phyloP scores from a whole-genome alignment of 2,888 invertebrate species.

The Eulithis prunata region DNA sequence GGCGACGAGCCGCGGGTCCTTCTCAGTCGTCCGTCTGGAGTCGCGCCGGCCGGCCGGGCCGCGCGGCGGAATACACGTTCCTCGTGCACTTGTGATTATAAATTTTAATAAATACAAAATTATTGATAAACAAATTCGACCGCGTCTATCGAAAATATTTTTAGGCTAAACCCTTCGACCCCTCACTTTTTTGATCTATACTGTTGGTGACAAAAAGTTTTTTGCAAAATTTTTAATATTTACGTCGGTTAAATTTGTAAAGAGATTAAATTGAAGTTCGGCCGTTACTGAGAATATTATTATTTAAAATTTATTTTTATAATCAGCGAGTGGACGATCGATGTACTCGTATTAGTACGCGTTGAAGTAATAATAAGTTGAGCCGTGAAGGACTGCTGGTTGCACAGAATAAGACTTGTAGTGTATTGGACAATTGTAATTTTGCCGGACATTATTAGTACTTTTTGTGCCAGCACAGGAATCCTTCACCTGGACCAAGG shows the following conservation, averaged over 20 bases:
- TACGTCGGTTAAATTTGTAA: slow-evolving; percentile 81
- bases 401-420: slow-evolving; percentile 57
- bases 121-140: slow-evolving; percentile 62
- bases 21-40: slow-evolving; percentile 84
- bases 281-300: slow-evolving; percentile 80
- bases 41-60: slow-evolving; percentile 83
- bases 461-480: slow-evolving; percentile 57
- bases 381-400: slow-evolving; percentile 59
- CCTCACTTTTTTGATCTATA: slow-evolving; percentile 74
- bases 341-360: slow-evolving; percentile 65
- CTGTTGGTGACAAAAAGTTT: slow-evolving; percentile 75
- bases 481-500: slow-evolving; percentile 64
- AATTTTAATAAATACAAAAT: slow-evolving; percentile 73
- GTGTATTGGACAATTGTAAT: slow-evolving; percentile 48
- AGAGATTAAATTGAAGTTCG: slow-evolving; percentile 72
- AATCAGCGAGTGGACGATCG: slow-evolving; percentile 68
- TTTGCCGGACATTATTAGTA: slow-evolving; percentile 54
- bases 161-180: slow-evolving; percentile 74
- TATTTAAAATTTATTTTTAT: slow-evolving; percentile 70
- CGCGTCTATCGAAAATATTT: slow-evolving; percentile 80
- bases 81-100: slow-evolving; percentile 85
- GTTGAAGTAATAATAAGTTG: slow-evolving; percentile 70
- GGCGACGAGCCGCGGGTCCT: slow-evolving; percentile 64
- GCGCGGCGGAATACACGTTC: slow-evolving; percentile 83
- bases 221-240: slow-evolving; percentile 82